Percentiles rank a stretch among this genome's conserved stretches.
These are phyloP conservation scores for Manacus vitellinus DNA, from an alignment of 2,113 vertebrate genomes.

Conservation along the genomic window DNA sequence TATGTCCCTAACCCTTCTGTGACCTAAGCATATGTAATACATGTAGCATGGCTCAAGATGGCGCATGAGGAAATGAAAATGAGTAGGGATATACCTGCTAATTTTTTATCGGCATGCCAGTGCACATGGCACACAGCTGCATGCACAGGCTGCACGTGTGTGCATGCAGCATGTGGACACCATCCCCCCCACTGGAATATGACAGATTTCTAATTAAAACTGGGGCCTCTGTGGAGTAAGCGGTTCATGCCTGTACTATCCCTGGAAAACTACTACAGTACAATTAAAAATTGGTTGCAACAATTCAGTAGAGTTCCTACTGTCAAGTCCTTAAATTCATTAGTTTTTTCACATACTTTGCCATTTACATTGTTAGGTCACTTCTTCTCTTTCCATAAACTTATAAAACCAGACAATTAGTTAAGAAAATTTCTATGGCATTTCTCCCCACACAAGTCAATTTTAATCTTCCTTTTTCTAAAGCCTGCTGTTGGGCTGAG, in stretches of 20 bases:
- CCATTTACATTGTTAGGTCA: background rate
- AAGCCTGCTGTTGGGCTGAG: background rate
- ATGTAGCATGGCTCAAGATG: background rate
- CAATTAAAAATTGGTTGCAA: background rate
- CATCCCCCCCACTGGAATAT: rapidly evolving
- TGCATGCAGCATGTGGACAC: background rate
- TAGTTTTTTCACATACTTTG: background rate
- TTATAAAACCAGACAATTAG: conserved; percentile 32
- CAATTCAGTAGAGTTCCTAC: background rate
- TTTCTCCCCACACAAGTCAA: background rate
- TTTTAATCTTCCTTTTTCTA: background rate
- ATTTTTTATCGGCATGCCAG: background rate
- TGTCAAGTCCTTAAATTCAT: background rate
- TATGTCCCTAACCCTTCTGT: background rate
- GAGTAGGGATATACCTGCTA: background rate
- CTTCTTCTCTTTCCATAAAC: background rate
- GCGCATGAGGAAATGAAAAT: background rate
- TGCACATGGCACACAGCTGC: background rate
- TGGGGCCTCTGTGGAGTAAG: background rate
- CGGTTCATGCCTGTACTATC: background rate
- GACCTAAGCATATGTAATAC: background rate
- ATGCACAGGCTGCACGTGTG: background rate
- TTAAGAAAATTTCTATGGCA: conserved; percentile 20
- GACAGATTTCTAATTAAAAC: background rate
- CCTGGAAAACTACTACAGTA: background rate